A percentile compares a stretch with the other conserved stretches of the same genome.
Conservation (phyloP, 2,113 vertebrate genomes). For the Elephantulus edwardii region DNA sequence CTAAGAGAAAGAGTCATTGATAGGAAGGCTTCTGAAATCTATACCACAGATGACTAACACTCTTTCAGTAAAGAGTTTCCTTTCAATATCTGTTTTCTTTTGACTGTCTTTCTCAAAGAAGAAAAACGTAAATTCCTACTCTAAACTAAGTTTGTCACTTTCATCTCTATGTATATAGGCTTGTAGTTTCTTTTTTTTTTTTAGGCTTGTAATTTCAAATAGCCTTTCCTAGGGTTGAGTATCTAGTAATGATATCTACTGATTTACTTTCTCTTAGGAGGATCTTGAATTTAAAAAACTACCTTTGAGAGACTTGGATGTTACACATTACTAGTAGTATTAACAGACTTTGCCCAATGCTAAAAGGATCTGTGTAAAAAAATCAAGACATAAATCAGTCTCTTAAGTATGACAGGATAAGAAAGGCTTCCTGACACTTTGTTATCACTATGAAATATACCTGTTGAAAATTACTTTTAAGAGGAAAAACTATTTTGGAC, state of each 20-base stretch:
- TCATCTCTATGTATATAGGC: not conserved
- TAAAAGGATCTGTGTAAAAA: not conserved
- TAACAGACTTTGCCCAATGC: not conserved
- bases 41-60: not conserved
- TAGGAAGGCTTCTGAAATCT: conserved; percentile 26
- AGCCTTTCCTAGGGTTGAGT: not conserved
- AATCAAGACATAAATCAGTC: not conserved
- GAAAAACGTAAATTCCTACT: not conserved
- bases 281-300: not conserved
- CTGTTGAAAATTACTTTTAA: not conserved
- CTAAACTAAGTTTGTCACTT: not conserved
- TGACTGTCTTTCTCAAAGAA: not conserved
- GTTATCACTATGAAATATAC: not conserved
- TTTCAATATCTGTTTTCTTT: conserved; percentile 32
- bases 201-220: not conserved
- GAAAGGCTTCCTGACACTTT: not conserved
- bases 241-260: not conserved
- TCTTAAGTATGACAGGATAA: not conserved
- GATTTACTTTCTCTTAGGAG: not conserved
- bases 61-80: conserved; percentile 1
- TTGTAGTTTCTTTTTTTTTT: too few species aligned
- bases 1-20: not conserved
- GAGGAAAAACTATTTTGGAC: not conserved
- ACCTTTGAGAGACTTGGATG: conserved; percentile 13
- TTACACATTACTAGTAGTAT: conserved; percentile 16